Base-by-base conservation (phyloP, 1,140 invertebrate genomes). In the Meloidogyne hapla region DNA sequence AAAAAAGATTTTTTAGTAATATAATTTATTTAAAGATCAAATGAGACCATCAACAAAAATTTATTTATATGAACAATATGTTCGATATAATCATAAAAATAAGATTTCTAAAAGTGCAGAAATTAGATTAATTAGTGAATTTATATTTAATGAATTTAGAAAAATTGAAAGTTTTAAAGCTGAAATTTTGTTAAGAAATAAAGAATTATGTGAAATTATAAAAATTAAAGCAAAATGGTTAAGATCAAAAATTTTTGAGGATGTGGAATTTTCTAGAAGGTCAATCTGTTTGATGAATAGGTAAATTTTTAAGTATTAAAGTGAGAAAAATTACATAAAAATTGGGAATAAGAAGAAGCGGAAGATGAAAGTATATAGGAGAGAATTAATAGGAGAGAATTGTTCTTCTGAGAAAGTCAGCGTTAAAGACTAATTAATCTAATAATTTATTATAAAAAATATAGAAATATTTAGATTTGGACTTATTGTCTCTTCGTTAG, bases 221-320 rank as follows among this genome's bases (percentile, higher is more conserved):
- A 56, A 56, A n/a, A 56, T 56, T 56, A 56, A 56, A 56, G n/a
- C 48, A 56, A 56, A 56, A 56, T 56, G 48, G 48, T 56, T 56
- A 8, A 56, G 48, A 56, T n/a, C 48, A 56, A 56, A n/a, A 56
- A 56, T 56, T n/a, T 56, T 56, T 56, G 18, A 56, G n/a, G n/a
- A 56, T n/a, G 18, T 5, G 4, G 4, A 33, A 33, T 33, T 56
- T 56, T 56, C 48, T n/a, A 6, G 5, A n/a, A 56, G n/a, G n/a
- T n/a, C 48, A n/a, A 56, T 56, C n/a, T 56, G 48, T 56, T 56
- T 56, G n/a, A n/a, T 56, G 8, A 56, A 56, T 56, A 56, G 48
- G 48, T n/a, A n/a, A n/a, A n/a, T n/a, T n/a, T n/a, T n/a, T n/a
- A n/a, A n/a, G n/a, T n/a, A n/a, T n/a, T n/a, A n/a, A n/a, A n/a